A percentile compares a stretch with the other conserved stretches of the same genome.
phyloP scores from a whole-genome alignment of 2,113 vertebrate species.

The Crotalus tigris region DNA sequence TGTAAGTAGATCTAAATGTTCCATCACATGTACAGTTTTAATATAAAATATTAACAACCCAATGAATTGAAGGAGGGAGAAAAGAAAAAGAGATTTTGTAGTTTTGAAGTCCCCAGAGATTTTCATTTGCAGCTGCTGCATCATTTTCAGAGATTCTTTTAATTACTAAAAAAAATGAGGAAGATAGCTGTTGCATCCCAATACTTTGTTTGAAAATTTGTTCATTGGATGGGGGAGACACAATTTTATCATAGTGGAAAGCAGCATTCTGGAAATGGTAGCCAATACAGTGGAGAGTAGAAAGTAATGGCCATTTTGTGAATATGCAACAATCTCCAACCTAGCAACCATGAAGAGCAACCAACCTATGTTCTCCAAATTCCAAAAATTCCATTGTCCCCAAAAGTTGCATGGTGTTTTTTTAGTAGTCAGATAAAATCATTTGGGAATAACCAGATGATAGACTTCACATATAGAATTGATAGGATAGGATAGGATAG shows the following conservation, averaged over 20 bases:
- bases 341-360: background rate
- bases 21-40: background rate
- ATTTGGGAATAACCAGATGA: background rate
- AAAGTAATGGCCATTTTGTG: background rate
- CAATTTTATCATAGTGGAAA: background rate
- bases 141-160: background rate
- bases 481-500: no score
- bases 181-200: background rate
- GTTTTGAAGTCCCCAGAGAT: background rate
- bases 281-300: background rate
- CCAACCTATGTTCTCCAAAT: background rate
- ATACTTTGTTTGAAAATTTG: background rate
- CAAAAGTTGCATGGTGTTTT: background rate
- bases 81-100: background rate
- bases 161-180: background rate
- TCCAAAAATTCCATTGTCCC: background rate
- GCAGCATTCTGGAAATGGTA: background rate
- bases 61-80: background rate
- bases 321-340: background rate
- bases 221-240: background rate
- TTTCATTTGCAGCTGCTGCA: background rate
- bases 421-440: background rate
- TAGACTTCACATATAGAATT: no score
- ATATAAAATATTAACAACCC: background rate
- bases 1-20: background rate